Evolutionary conservation across 2,797 vertebrate species (phyloP).

Genomic region (Girardinus metallicus): DNA sequence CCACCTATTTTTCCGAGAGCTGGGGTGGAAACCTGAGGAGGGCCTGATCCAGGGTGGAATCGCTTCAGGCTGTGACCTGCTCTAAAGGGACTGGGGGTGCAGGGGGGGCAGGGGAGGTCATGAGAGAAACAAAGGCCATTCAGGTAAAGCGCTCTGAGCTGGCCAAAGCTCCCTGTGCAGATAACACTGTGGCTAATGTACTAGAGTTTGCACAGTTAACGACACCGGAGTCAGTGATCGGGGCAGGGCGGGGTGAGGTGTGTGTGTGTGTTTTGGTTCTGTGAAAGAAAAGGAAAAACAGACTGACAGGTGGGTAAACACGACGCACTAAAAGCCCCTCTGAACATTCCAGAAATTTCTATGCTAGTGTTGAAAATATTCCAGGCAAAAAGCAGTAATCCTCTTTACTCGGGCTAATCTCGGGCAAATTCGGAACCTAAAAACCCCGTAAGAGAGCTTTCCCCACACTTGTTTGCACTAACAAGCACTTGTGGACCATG

Average conservation of each 20-base stretch:
- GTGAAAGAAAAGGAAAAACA: slow-evolving; percentile 54
- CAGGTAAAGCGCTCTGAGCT: slow-evolving; percentile 76
- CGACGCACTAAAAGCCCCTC: slow-evolving; percentile 61
- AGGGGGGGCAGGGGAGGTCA: background rate
- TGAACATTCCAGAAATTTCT: slow-evolving; percentile 79
- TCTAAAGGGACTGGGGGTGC: slow-evolving; percentile 38
- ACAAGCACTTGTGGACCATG: slow-evolving; percentile 25
- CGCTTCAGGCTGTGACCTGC: slow-evolving; percentile 78
- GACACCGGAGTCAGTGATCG: slow-evolving; percentile 22
- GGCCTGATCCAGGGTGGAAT: slow-evolving; percentile 74
- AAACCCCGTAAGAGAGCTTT: slow-evolving; percentile 56
- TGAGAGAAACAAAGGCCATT: slow-evolving; percentile 79
- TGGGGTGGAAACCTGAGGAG: slow-evolving; percentile 75
- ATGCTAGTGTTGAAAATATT: slow-evolving; percentile 69
- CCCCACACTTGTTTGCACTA: slow-evolving; percentile 20
- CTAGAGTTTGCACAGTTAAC: slow-evolving; percentile 65
- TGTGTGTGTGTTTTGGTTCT: slow-evolving; percentile 44
- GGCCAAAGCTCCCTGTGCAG: slow-evolving; percentile 68
- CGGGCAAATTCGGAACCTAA: slow-evolving; percentile 66
- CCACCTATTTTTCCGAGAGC: slow-evolving; percentile 43
- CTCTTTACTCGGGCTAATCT: slow-evolving; percentile 75
- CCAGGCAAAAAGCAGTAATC: slow-evolving; percentile 71
- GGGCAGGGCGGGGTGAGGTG: background rate
- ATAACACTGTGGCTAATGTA: slow-evolving; percentile 76
- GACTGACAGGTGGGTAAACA: slow-evolving; percentile 81